phyloP scores from a whole-genome alignment of 2,113 vertebrate genomes.

The Miniopterus natalensis region DNA sequence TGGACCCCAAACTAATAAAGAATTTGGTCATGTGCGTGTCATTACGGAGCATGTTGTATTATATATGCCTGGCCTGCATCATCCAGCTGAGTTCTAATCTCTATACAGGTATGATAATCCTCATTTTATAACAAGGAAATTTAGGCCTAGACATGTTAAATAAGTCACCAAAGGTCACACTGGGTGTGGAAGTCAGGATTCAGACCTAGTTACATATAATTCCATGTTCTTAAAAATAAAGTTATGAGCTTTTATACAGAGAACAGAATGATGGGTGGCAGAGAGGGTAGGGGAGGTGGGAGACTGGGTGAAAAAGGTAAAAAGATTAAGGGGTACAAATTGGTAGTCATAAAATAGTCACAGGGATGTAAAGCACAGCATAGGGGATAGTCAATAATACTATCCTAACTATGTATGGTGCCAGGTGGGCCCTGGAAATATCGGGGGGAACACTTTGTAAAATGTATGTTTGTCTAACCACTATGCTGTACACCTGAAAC shows the following conservation, averaged over 20 bases:
- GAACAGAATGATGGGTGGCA: neutral
- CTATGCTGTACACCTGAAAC: neutral
- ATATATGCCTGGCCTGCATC: neutral
- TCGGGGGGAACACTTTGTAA: neutral
- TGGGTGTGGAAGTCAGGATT: neutral
- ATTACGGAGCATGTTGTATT: neutral
- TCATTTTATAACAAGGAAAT: neutral
- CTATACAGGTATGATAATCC: neutral
- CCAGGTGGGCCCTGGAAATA: neutral
- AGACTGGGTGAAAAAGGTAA: neutral
- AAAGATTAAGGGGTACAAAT: neutral
- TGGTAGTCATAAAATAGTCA: neutral
- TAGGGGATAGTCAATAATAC: neutral
- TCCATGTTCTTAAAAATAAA: slow-evolving; percentile 15
- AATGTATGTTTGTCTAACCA: neutral
- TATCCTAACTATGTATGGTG: neutral
- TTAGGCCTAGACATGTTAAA: neutral
- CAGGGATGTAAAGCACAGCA: neutral
- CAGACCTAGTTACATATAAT: neutral
- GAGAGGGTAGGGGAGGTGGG: no score
- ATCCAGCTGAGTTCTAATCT: slow-evolving; percentile 26
- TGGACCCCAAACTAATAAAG: slow-evolving; percentile 47
- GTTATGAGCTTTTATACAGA: neutral
- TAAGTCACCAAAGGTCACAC: neutral
- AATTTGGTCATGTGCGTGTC: neutral